Base-by-base conservation (phyloP, 2,888 invertebrate species). In the Monopis laevigella region DNA sequence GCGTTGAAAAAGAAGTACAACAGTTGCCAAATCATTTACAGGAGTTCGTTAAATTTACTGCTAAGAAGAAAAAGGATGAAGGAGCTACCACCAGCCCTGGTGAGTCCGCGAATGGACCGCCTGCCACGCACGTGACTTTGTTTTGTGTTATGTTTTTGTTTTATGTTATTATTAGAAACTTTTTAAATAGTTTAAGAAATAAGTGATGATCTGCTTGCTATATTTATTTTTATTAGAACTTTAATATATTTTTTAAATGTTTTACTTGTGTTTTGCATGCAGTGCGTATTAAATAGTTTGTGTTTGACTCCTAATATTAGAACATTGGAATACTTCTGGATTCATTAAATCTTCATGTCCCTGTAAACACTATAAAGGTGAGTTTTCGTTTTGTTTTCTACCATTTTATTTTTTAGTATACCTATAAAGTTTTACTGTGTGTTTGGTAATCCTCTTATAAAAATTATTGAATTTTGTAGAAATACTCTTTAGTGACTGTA, bases 11-110 rank as follows among this genome's bases (percentile, higher is more conserved):
- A 44, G 86, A 86, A 53, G 77, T 86, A 32, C 78, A 80, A 42
- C 84, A 84, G 46, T 77, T 92, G 45, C 93, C 93, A 3, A 87
- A 83, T 54, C 93, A 93, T 67, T 81, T 93, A 56, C 87, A 87
- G 58, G 92, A 93, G 56, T 91, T 92, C 60, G 86, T 92, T 52
- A 84, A 83, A 57, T 85, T 87, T 53, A 82, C 84, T 28, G 65
- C 71, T 24, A 73, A 71, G 47, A 78, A 81, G 50, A 74, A 80
- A 52, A 54, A 56, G 45, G 74, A 78, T 48, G 78, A 82, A 52
- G 82, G 82, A 70, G 81, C 83, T 71, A 81, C 83, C 72, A 82
- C 65, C 49, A 60, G 62, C 49, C 68, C 77, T 53, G 81, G 82
- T 69, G 82, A 82, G 71, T 74, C 70, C 54, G 58, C 56, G 44